These are phyloP conservation scores for Sinopyrophorus schimmeli DNA, from an alignment of 2,888 invertebrate species.

Conservation along the genomic window DNA sequence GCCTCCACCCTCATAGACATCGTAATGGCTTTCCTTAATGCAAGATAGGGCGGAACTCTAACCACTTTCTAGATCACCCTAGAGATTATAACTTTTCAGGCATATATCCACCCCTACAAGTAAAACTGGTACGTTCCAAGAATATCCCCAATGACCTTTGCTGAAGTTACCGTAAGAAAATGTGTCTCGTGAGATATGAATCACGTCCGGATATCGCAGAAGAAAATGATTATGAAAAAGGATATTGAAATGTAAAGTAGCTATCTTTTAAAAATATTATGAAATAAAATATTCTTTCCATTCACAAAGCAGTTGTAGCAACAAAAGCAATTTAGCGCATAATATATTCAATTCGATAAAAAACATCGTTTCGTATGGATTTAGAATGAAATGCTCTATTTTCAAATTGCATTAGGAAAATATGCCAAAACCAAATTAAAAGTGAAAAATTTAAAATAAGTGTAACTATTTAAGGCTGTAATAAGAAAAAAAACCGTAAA, in stretches of 20 bases:
- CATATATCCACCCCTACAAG: constrained; percentile 30
- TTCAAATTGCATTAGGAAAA: no score
- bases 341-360: constrained; percentile 26
- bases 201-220: constrained; percentile 31
- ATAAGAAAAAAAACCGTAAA: no score
- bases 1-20: constrained; percentile 24
- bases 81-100: constrained; percentile 31
- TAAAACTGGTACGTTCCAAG: constrained; percentile 22
- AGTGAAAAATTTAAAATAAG: no score
- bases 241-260: constrained; percentile 25
- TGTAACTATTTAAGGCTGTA: no score
- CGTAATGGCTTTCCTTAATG: constrained; percentile 27
- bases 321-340: constrained; percentile 24
- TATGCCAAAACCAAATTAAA: no score
- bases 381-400: constrained; percentile 1
- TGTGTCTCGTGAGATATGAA: constrained; percentile 34
- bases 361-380: constrained; percentile 13
- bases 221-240: constrained; percentile 27
- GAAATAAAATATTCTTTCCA: constrained; percentile 24
- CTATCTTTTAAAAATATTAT: constrained; percentile 23
- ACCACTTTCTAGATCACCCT: constrained; percentile 30
- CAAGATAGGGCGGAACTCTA: constrained; percentile 25
- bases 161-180: constrained; percentile 25
- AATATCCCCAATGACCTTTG: constrained; percentile 30
- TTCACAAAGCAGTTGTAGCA: constrained; percentile 22